Evolutionary conservation across 2,797 vertebrate species (phyloP).

Genomic region (Thunnus albacares): DNA sequence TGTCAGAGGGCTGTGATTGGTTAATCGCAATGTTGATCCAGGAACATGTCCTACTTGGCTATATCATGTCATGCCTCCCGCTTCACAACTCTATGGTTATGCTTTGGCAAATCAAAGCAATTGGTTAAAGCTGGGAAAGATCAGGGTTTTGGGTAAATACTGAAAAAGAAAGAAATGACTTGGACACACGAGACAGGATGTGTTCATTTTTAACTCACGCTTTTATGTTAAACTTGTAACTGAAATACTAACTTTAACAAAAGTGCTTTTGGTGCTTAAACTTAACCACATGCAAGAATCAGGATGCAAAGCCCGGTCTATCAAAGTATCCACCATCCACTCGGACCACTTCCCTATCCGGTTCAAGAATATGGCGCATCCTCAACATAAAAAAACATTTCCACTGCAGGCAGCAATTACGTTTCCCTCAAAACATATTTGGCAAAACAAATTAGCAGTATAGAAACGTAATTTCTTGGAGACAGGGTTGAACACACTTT

Average conservation of each 20-base stretch:
- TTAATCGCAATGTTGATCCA: no score
- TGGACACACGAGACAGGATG: background rate
- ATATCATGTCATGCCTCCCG: no score
- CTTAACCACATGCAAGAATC: no score
- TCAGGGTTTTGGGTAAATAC: background rate
- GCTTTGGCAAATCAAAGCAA: no score
- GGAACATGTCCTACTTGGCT: no score
- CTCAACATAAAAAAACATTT: background rate
- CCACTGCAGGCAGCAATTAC: background rate
- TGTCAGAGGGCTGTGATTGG: no score
- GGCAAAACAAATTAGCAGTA: background rate
- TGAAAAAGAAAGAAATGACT: background rate
- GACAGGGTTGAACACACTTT: background rate
- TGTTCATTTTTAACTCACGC: background rate
- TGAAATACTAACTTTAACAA: background rate
- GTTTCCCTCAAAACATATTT: background rate
- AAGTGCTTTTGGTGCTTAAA: background rate
- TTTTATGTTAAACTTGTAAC: background rate
- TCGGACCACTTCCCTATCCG: background rate
- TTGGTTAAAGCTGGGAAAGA: background rate
- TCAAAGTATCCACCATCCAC: background rate
- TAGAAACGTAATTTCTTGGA: background rate
- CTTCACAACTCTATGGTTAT: no score
- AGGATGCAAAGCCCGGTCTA: background rate
- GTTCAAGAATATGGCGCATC: background rate